A percentile compares a stretch with the other conserved stretches of the same genome.
Evolutionary conservation across 2,888 invertebrate genomes (phyloP).

Genomic region (Tillus elongatus): DNA sequence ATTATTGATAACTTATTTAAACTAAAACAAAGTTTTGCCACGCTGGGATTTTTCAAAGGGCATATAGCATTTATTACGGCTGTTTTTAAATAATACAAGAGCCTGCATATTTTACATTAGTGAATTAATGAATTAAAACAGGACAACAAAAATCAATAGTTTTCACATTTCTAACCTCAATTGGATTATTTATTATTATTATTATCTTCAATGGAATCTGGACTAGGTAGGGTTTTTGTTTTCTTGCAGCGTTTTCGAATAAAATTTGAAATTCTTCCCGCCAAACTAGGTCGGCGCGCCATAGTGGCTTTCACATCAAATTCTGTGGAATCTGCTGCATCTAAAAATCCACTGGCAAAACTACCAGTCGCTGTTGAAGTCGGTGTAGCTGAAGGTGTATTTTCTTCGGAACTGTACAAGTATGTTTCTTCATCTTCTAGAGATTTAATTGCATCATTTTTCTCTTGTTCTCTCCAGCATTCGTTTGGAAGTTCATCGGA

Average conservation of each 20-base stretch:
- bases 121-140: no score
- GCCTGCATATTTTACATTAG: no score
- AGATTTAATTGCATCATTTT: slow-evolving; percentile 2
- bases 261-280: slow-evolving; percentile 33
- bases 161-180: no score
- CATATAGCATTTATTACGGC: no score
- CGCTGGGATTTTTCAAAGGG: no score
- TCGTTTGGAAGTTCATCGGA: slow-evolving; percentile 24
- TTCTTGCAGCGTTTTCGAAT: slow-evolving; percentile 28
- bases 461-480: slow-evolving; percentile 16
- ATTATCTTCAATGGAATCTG: neutral
- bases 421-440: slow-evolving; percentile 5
- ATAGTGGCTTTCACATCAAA: no score
- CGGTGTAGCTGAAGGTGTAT: neutral
- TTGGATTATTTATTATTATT: no score
- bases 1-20: no score
- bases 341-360: neutral
- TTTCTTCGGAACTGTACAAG: slow-evolving; percentile 11
- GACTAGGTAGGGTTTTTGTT: slow-evolving; percentile 20
- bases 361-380: slow-evolving; percentile 7
- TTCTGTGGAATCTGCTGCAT: neutral
- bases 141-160: no score
- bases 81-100: no score
- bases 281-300: slow-evolving; percentile 24
- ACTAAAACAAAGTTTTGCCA: no score